Evolutionary conservation across 2,113 vertebrate genomes (phyloP).

Genomic region (Bos indicus): DNA sequence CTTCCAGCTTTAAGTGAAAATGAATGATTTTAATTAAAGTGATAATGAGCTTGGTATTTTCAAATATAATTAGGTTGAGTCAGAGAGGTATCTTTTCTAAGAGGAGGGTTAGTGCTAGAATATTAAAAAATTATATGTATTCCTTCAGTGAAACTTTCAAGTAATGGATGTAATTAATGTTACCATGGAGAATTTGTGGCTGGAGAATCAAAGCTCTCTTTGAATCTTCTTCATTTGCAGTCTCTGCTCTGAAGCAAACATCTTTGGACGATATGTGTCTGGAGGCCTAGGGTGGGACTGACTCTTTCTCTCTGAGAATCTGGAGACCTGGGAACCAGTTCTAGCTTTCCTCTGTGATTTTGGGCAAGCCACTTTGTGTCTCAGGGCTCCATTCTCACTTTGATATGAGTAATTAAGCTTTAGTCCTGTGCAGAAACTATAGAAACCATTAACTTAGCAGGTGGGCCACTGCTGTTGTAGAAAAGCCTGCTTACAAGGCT

Average conservation of each 20-base stretch:
- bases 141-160: background rate
- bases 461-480: background rate
- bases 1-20: slow-evolving; percentile 31
- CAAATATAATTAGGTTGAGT: slow-evolving; percentile 40
- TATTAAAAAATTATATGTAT: slow-evolving; percentile 41
- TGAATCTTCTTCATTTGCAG: background rate
- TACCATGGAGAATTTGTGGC: slow-evolving; percentile 40
- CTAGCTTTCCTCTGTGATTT: background rate
- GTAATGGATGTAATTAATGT: slow-evolving; percentile 23
- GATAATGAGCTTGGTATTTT: slow-evolving; percentile 40
- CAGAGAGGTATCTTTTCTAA: slow-evolving; percentile 32
- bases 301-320: background rate
- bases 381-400: background rate
- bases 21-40: slow-evolving; percentile 55
- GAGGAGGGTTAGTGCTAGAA: background rate
- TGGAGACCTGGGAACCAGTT: background rate
- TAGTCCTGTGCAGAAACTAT: background rate
- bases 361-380: background rate
- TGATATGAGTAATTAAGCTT: background rate
- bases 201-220: background rate
- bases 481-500: background rate
- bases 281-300: background rate
- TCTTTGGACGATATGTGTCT: background rate
- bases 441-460: background rate
- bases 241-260: background rate